A percentile compares a stretch with the other conserved stretches of the same genome.
phyloP scores from a whole-genome alignment of 1,140 invertebrate genomes.

The Drosophila bocqueti region DNA sequence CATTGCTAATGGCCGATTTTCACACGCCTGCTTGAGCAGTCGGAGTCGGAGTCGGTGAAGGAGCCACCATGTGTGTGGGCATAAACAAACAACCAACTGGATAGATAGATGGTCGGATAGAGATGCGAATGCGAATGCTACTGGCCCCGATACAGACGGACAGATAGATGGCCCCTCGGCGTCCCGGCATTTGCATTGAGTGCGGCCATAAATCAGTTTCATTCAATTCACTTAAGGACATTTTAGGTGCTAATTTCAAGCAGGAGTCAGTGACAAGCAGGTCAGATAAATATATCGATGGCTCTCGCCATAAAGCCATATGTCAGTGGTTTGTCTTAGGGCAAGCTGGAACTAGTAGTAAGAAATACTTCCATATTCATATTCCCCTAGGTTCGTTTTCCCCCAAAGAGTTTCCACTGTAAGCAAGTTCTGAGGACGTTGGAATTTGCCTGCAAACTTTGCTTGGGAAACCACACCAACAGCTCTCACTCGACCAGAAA shows the following conservation, averaged over 20 bases:
- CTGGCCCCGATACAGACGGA: slow-evolving; percentile 11
- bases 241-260: slow-evolving; percentile 71
- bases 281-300: slow-evolving; percentile 44
- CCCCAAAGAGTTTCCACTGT: not conserved
- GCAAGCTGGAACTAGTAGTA: too few species aligned
- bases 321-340: not conserved
- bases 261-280: slow-evolving; percentile 45
- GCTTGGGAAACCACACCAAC: slow-evolving; percentile 1
- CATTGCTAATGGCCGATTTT: slow-evolving; percentile 79
- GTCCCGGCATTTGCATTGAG: slow-evolving; percentile 75
- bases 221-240: slow-evolving; percentile 77
- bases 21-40: slow-evolving; percentile 77
- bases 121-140: slow-evolving; percentile 24
- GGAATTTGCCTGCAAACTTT: slow-evolving; percentile 1
- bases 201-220: slow-evolving; percentile 78
- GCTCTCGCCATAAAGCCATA: not conserved
- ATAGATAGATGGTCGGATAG: slow-evolving; percentile 49
- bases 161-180: slow-evolving; percentile 39
- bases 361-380: not conserved
- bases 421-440: not conserved
- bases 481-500: slow-evolving; percentile 8
- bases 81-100: slow-evolving; percentile 67
- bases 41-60: not conserved
- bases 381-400: not conserved
- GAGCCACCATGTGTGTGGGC: slow-evolving; percentile 30